Percentiles rank a stretch among this genome's conserved stretches.
Conservation (phyloP, 2,113 vertebrate species). For the Rostratula benghalensis region DNA sequence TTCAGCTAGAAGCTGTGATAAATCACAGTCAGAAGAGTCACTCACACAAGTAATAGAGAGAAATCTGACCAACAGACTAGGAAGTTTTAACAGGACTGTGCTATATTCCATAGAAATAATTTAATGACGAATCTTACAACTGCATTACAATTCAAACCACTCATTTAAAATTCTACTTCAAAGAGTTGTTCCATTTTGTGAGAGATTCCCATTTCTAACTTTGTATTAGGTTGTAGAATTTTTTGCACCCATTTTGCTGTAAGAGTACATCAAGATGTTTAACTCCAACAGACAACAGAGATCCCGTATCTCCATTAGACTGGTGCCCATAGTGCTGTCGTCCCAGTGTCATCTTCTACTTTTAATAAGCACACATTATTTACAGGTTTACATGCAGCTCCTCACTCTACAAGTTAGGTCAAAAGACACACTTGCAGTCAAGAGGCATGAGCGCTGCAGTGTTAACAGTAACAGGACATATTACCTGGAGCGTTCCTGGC, state of each 20-base stretch:
- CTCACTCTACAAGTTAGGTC: neutral
- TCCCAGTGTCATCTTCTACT: neutral
- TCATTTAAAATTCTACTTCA: neutral
- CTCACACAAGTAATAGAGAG: neutral
- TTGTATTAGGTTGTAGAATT: neutral
- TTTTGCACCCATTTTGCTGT: neutral
- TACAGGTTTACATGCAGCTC: neutral
- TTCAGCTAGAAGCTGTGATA: neutral
- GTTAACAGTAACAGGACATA: fast-evolving
- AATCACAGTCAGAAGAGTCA: neutral
- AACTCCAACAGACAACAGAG: neutral
- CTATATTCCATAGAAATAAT: neutral
- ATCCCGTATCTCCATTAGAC: neutral
- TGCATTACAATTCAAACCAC: neutral
- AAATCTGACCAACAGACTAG: neutral
- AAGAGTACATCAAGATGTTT: neutral
- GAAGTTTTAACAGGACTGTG: neutral
- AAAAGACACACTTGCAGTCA: neutral
- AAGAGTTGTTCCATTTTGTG: neutral
- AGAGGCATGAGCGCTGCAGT: neutral
- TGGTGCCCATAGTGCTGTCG: neutral
- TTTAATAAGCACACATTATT: neutral
- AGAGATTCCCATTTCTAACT: neutral
- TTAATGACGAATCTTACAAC: neutral
- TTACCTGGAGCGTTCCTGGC: slow-evolving; percentile 89